These are phyloP conservation scores for Ectemnius continuus DNA, from an alignment of 2,888 invertebrate genomes.

Conservation along the genomic window DNA sequence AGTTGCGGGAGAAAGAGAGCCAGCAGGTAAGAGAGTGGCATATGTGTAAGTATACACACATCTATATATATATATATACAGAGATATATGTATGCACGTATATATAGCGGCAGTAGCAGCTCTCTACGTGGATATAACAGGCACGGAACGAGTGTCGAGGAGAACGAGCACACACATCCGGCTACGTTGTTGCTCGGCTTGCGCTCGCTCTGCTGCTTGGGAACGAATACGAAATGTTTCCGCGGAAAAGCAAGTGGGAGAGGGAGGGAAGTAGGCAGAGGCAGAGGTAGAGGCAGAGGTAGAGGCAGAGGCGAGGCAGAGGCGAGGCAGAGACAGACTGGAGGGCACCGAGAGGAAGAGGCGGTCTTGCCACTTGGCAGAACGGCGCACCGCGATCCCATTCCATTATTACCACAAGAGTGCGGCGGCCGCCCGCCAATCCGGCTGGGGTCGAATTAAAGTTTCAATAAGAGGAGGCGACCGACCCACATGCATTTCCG, in stretches of 20 bases:
- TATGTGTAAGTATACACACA: too few species aligned
- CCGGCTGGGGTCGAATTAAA: too few species aligned
- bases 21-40: neutral
- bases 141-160: constrained; percentile 11
- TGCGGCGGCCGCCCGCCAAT: too few species aligned
- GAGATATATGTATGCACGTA: too few species aligned
- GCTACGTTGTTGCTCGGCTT: constrained; percentile 4
- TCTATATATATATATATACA: too few species aligned
- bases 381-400: neutral
- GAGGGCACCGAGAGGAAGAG: constrained; percentile 8
- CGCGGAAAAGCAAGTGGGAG: constrained; percentile 13
- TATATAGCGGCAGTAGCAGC: too few species aligned
- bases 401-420: neutral
- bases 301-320: constrained; percentile 14
- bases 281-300: neutral
- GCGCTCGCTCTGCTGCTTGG: neutral
- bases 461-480: too few species aligned
- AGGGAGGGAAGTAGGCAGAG: neutral
- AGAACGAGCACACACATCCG: constrained; percentile 28
- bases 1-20: neutral
- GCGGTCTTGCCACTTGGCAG: neutral
- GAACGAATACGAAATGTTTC: constrained; percentile 38
- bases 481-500: neutral
- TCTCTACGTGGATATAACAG: too few species aligned
- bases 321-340: constrained; percentile 16